These are phyloP conservation scores for Pocillopora verrucosa DNA, from an alignment of 64 coral and sea anemone genomes.

Conservation along the genomic window DNA sequence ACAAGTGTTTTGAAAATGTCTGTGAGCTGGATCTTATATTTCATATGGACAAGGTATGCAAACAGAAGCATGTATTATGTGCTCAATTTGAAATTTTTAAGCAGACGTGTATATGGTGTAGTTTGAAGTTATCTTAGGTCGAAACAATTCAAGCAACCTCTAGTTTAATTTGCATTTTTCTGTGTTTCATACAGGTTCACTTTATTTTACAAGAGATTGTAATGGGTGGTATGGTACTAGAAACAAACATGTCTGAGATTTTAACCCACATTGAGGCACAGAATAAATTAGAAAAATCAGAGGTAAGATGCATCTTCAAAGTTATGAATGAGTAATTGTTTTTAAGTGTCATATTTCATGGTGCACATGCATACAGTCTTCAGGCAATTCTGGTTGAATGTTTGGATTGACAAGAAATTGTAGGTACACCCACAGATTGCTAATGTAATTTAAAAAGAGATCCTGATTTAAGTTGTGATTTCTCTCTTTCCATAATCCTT, in stretches of 20 bases:
- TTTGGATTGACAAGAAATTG: no score
- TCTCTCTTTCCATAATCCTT: no score
- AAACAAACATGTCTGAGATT: slow-evolving; percentile 99
- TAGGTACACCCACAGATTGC: no score
- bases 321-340: no score
- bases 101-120: background rate
- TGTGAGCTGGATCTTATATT: slow-evolving; percentile 99
- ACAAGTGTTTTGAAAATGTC: slow-evolving; percentile 99
- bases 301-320: slow-evolving; percentile 55
- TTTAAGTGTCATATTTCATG: no score
- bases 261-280: slow-evolving; percentile 98
- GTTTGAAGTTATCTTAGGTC: background rate
- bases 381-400: no score
- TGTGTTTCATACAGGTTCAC: slow-evolving; percentile 66
- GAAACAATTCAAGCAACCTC: background rate
- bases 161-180: background rate
- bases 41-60: slow-evolving; percentile 86
- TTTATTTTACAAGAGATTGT: slow-evolving; percentile 94
- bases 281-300: slow-evolving; percentile 97
- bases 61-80: background rate
- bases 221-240: slow-evolving; percentile 99
- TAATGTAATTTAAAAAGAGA: no score
- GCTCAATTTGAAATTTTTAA: background rate
- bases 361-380: no score
- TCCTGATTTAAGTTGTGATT: no score